Percentiles rank a stretch among this genome's conserved stretches.
Conservation (phyloP, 2,797 vertebrate species). For the Tolypeutes matacus region DNA sequence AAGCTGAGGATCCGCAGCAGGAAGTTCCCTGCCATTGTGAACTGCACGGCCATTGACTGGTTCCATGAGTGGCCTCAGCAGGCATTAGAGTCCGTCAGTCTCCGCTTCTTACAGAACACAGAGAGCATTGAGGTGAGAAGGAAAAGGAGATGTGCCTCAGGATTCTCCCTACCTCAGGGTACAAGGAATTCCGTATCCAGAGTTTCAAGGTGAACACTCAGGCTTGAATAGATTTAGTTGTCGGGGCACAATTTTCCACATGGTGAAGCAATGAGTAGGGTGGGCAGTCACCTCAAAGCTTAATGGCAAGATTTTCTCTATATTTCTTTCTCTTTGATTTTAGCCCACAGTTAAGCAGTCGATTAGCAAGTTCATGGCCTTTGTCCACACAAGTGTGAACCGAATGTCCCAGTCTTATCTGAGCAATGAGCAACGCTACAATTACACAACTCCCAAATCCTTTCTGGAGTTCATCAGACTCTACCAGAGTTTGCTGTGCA, state of each 20-base stretch:
- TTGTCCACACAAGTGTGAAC: conserved; percentile 94
- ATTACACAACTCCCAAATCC: conserved; percentile 98
- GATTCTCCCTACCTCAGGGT: background rate
- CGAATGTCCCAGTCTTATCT: conserved; percentile 92
- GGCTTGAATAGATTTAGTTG: background rate
- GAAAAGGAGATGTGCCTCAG: background rate
- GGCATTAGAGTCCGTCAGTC: conserved; percentile 96
- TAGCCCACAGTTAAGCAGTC: conserved; percentile 92
- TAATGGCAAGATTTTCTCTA: background rate
- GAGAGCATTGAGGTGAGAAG: conserved; percentile 91
- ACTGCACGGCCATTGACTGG: conserved; percentile 94
- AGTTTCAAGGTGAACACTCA: background rate
- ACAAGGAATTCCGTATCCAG: background rate
- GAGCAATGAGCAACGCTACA: conserved; percentile 93
- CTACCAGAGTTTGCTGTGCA: conserved; percentile 92
- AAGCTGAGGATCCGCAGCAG: conserved; percentile 93
- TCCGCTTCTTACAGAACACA: conserved; percentile 93
- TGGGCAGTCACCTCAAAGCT: background rate
- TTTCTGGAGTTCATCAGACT: conserved; percentile 98
- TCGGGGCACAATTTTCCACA: background rate
- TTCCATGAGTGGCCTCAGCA: conserved; percentile 97
- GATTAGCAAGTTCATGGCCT: conserved; percentile 97
- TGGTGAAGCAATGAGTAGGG: background rate
- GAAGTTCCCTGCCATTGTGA: conserved; percentile 95
- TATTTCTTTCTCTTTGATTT: conserved; percentile 60